phyloP scores from a whole-genome alignment of 2,888 invertebrate genomes.

The Drosophila anomalipes region DNA sequence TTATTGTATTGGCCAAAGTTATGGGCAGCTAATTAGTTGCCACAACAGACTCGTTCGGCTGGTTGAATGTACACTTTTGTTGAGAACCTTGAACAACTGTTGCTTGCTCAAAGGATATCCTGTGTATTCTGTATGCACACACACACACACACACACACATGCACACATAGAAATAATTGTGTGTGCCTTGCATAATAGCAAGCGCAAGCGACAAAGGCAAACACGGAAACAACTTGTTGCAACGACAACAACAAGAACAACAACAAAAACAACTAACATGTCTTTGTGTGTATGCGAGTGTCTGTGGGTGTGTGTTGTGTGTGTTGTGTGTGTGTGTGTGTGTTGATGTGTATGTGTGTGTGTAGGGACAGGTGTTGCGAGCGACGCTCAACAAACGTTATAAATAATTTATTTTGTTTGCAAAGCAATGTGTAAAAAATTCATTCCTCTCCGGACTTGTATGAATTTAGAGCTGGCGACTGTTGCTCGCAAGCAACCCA shows the following conservation, averaged over 20 bases:
- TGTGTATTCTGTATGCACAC: constrained; percentile 53
- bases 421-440: constrained; percentile 65
- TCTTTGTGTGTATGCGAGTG: constrained; percentile 12
- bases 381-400: constrained; percentile 44
- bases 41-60: constrained; percentile 6
- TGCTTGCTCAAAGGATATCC: constrained; percentile 55
- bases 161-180: constrained; percentile 23
- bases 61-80: constrained; percentile 6
- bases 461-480: background rate
- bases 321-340: constrained; percentile 30
- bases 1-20: constrained; percentile 49
- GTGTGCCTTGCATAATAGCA: constrained; percentile 62
- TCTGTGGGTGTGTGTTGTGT: constrained; percentile 8
- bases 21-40: constrained; percentile 60
- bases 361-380: constrained; percentile 27
- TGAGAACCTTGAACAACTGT: constrained; percentile 35
- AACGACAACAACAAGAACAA: constrained; percentile 46
- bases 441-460: constrained; percentile 27
- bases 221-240: constrained; percentile 80
- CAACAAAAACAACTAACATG: constrained; percentile 7
- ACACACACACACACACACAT: constrained; percentile 25
- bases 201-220: constrained; percentile 60
- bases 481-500: constrained; percentile 1
- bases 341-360: constrained; percentile 6
- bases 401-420: constrained; percentile 78